Percentiles rank a stretch among this genome's conserved stretches.
Conservation (phyloP, 2,797 vertebrate species). For the Rhynchotus rufescens region DNA sequence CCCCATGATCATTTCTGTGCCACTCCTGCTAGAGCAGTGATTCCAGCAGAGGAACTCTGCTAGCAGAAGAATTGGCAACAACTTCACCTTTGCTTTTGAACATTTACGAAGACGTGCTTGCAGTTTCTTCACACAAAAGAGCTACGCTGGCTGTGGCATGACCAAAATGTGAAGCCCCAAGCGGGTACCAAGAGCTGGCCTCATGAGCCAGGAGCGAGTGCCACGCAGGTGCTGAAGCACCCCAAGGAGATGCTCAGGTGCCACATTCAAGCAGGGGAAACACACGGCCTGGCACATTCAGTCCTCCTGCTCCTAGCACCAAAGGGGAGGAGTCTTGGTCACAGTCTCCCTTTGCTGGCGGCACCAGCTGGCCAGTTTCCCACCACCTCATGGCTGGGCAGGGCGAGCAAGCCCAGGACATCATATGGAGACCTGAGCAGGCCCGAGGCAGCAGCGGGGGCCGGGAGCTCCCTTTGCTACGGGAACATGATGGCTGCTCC, state of each 20-base stretch:
- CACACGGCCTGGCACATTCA: not conserved
- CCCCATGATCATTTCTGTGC: not conserved
- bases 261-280: not conserved
- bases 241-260: not conserved
- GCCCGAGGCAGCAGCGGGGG: not conserved
- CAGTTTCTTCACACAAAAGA: not conserved
- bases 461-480: not conserved
- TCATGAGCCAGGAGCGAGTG: not conserved
- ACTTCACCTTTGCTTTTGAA: not conserved
- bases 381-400: not conserved
- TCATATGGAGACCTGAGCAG: accelerated
- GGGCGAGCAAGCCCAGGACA: not conserved
- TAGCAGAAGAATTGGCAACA: not conserved
- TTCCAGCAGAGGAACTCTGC: too few relatives aligned
- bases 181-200: too few relatives aligned
- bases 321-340: not conserved
- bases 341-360: not conserved
- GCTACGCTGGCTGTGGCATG: not conserved
- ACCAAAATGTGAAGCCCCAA: not conserved
- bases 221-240: not conserved
- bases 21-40: not conserved
- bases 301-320: not conserved
- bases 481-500: accelerated
- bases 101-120: not conserved
- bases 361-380: not conserved